Base-by-base conservation (phyloP, 2,113 vertebrate genomes). In the Chaetops frenatus region DNA sequence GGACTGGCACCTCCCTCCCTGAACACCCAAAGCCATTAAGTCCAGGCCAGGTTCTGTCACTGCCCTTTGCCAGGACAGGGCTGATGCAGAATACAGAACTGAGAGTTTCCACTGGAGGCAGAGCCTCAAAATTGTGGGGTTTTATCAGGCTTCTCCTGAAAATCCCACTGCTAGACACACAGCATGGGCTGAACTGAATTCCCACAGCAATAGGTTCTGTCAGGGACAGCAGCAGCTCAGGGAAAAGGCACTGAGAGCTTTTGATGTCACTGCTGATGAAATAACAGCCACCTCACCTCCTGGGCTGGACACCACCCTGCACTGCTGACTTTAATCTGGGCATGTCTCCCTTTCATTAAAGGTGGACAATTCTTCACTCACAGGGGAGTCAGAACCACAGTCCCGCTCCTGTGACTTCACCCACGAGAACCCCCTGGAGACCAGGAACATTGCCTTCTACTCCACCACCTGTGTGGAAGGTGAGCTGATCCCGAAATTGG, bases 351-450 rank as follows among this genome's bases (percentile, higher is more conserved):
- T 92, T 97, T 87, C 81, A 74, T 92, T 76, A 69, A 95, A 98
- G 98, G 98, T 98, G 56, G 98, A 98, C 92, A 98, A 98, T 84
- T 98, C 98, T 9, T 98, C 98, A 66, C 97, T 98, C 64, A 98
- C 98, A 12, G 98, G 98, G 10, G 98, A 98, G 77, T 98, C 98
- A 9, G 98, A 98, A 42, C 97, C 98, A 38, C 98, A 98, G 79
- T 29, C 97, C 60, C 98, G 98, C n/a, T 98, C 97, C 60, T 95
- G 85, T 62, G 98, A 98, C 57, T 98, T 94, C 69, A 98, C 98
- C 28, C 97, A 98, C 0, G 97, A 98, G 42, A 98, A 97, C 48
- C 98, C 98, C 16, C 81, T 98, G 93, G 98, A 98, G 83, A 98
- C 98, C 19, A 98, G 56, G 95, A 98, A 98, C 77, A 98, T 98